These are phyloP conservation scores for Oryzias javanicus DNA, from an alignment of 2,113 vertebrate species.

Conservation along the genomic window DNA sequence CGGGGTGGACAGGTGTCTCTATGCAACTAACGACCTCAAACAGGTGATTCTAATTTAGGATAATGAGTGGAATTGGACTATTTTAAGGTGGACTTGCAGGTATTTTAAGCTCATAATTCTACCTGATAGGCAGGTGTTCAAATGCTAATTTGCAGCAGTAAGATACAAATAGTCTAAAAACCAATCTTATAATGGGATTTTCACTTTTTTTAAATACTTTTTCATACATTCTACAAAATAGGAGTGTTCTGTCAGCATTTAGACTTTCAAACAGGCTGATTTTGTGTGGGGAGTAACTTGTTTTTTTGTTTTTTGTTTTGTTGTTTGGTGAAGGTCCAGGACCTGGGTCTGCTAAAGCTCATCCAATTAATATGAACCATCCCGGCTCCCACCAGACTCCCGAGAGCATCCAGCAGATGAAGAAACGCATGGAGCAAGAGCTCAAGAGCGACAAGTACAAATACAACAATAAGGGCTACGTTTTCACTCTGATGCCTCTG, in stretches of 20 bases:
- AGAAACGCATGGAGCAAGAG: slow-evolving; percentile 85
- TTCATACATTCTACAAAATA: neutral
- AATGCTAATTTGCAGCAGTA: no score
- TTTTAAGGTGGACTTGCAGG: no score
- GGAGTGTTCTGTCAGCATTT: neutral
- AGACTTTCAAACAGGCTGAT: neutral
- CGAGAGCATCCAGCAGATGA: slow-evolving; percentile 82
- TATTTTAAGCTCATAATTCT: no score
- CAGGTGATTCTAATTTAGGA: no score
- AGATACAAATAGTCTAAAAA: no score
- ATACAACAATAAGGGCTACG: slow-evolving; percentile 80
- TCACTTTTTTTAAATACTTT: no score
- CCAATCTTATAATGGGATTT: no score
- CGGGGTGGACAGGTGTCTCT: no score
- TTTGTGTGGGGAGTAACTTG: neutral
- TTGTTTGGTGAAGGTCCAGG: slow-evolving; percentile 53
- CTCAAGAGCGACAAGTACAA: slow-evolving; percentile 79
- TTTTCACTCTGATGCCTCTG: slow-evolving; percentile 88
- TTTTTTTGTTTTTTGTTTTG: neutral
- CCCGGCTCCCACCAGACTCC: slow-evolving; percentile 57
- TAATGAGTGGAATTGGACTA: no score
- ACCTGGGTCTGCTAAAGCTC: slow-evolving; percentile 45
- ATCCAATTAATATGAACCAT: slow-evolving; percentile 48
- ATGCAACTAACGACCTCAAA: no score
- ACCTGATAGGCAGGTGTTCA: no score